Base-by-base conservation (phyloP, 2,888 invertebrate species). In the Pycnomerus fuliginosus region DNA sequence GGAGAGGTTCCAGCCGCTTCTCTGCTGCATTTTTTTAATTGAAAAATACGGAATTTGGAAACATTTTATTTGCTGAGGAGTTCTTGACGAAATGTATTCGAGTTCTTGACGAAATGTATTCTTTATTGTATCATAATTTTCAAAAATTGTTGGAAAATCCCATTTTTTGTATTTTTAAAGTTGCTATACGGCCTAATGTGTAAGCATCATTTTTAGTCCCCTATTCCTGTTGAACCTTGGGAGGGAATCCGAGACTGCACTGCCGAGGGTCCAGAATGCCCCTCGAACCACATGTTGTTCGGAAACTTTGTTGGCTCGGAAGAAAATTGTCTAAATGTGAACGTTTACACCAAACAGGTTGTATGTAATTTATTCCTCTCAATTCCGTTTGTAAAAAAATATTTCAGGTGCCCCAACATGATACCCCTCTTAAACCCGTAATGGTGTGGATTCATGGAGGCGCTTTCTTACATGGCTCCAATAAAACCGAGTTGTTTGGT, bases 301-400 rank as follows among this genome's bases (percentile, higher is more conserved):
- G 52, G 66, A 7, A 68, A 70, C 46, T 61, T 64, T 31, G 64
- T 73, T 4, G 79, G 79, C 16, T 64, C 69, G 1, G 79, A 80
- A 60, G 76, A 79, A 57, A 61, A 63, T 35, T 79, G 79, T 47
- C 56, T 78, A 2, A 74, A 75, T 55, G 53, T 79, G n/a, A 78
- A 78, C 61, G 73, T 79, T 14, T 68, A 65, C 44, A 70, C 71
- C 16, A 65, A 62, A 50, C 53, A 67, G 51, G 68, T 71, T 59
- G 20, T 20, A 8, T 20, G 5, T 20, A 5, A 20, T 20, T 20
- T 20, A 20, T 5, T 20, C 20, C n/a, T n/a, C n/a, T n/a, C n/a
- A n/a, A n/a, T n/a, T n/a, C n/a, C n/a, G n/a, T n/a, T n/a, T n/a
- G n/a, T n/a, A n/a, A n/a, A n/a, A n/a, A n/a, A n/a, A n/a, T n/a